Evolutionary conservation across 2,113 vertebrate genomes (phyloP).

Genomic region (Lota lota): DNA sequence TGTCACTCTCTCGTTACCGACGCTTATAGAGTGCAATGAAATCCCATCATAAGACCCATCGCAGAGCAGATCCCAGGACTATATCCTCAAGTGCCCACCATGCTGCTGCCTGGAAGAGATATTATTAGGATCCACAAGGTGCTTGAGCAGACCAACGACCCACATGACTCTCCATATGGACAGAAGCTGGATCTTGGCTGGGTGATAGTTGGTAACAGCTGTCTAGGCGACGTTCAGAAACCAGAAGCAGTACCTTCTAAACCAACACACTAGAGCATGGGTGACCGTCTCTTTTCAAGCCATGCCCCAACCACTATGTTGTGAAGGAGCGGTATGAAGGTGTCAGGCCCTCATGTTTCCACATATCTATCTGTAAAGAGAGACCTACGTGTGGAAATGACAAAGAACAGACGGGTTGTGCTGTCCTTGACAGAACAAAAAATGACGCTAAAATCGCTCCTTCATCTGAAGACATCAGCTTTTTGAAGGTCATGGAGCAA

Average conservation of each 20-base stretch:
- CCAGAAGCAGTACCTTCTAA: neutral
- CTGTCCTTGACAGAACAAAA: neutral
- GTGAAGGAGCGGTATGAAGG: neutral
- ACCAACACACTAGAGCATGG: neutral
- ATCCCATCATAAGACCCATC: neutral
- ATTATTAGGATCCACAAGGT: slow-evolving; percentile 11
- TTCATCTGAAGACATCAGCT: neutral
- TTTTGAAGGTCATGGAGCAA: neutral
- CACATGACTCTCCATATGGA: neutral
- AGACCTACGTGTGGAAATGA: neutral
- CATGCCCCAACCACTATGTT: neutral
- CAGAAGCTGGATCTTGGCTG: slow-evolving; percentile 3
- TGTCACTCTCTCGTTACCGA: no score
- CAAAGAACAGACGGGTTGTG: neutral
- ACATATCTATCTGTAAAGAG: neutral
- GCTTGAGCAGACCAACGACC: neutral
- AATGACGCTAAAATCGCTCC: neutral
- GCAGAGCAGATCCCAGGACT: neutral
- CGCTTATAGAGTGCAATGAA: no score
- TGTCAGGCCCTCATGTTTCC: neutral
- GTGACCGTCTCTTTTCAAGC: neutral
- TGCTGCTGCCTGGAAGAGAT: slow-evolving; percentile 5
- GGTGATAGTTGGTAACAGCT: slow-evolving; percentile 6
- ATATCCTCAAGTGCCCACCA: neutral
- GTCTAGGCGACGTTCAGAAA: slow-evolving; percentile 5